Evolutionary conservation across 2,797 vertebrate genomes (phyloP).

Genomic region (Schizopygopsis malacanthus): DNA sequence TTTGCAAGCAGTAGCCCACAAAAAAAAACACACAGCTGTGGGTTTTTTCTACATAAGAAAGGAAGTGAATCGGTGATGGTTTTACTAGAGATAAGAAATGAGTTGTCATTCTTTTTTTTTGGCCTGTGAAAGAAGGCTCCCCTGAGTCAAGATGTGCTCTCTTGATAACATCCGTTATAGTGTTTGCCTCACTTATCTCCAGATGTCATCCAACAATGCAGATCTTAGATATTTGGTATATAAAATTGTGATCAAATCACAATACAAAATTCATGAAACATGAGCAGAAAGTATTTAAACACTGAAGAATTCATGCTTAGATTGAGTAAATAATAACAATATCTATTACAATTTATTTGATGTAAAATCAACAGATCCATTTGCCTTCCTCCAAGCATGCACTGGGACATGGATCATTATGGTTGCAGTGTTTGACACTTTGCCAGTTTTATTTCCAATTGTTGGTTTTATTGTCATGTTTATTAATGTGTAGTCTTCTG

Average conservation of each 20-base stretch:
- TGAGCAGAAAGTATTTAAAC: not conserved
- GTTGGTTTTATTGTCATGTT: not conserved
- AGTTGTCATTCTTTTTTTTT: conserved; percentile 46
- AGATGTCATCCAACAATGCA: conserved; percentile 37
- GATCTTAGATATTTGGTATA: conserved; percentile 33
- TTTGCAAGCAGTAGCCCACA: conserved; percentile 14
- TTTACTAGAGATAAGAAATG: conserved; percentile 38
- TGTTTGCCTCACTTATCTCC: conserved; percentile 40
- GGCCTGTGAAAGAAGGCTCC: conserved; percentile 39
- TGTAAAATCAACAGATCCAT: not conserved
- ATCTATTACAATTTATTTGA: not conserved
- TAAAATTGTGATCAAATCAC: not conserved
- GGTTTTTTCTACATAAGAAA: not conserved
- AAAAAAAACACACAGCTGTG: not conserved
- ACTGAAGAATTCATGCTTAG: not conserved
- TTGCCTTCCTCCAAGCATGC: not conserved
- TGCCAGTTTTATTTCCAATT: not conserved
- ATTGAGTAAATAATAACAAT: not conserved
- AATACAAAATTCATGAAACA: not conserved
- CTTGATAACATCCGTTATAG: conserved; percentile 23
- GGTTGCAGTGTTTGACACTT: not conserved
- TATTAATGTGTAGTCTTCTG: not conserved
- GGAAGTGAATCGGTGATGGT: conserved; percentile 31
- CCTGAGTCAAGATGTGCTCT: conserved; percentile 21
- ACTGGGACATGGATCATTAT: not conserved